These are phyloP conservation scores for Albula glossodonta DNA, from an alignment of 2,113 vertebrate genomes.

Conservation along the genomic window DNA sequence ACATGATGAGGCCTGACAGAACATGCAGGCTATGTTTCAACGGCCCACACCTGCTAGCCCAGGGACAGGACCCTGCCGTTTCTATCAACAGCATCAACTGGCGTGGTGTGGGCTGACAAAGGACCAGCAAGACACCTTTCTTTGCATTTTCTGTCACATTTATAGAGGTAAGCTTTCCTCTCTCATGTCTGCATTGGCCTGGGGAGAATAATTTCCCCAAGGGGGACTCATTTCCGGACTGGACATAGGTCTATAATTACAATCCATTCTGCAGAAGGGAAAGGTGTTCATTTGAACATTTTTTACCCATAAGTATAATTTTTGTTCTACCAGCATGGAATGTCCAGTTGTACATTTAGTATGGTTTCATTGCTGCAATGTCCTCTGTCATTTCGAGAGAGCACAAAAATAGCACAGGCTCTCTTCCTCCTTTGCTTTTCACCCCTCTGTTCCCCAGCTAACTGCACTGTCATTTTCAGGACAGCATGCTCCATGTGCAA, in stretches of 20 bases:
- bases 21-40: constrained; percentile 18
- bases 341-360: too few relatives aligned
- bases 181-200: not conserved
- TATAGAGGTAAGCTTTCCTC: constrained; percentile 14
- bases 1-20: not conserved
- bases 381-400: too few relatives aligned
- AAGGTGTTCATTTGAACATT: too few relatives aligned
- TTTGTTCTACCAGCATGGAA: too few relatives aligned
- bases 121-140: constrained; percentile 17
- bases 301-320: too few relatives aligned
- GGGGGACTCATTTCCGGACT: constrained; percentile 4
- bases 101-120: not conserved
- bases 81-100: not conserved
- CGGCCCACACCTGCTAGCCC: not conserved
- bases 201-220: constrained; percentile 2
- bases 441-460: too few relatives aligned
- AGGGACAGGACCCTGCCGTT: not conserved
- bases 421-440: too few relatives aligned
- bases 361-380: too few relatives aligned
- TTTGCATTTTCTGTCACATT: constrained; percentile 1
- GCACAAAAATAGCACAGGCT: too few relatives aligned
- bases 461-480: too few relatives aligned
- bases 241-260: not conserved
- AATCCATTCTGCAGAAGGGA: not conserved
- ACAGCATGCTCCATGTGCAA: too few relatives aligned